phyloP scores from a whole-genome alignment of 1,140 invertebrate genomes.

The Apis laboriosa region DNA sequence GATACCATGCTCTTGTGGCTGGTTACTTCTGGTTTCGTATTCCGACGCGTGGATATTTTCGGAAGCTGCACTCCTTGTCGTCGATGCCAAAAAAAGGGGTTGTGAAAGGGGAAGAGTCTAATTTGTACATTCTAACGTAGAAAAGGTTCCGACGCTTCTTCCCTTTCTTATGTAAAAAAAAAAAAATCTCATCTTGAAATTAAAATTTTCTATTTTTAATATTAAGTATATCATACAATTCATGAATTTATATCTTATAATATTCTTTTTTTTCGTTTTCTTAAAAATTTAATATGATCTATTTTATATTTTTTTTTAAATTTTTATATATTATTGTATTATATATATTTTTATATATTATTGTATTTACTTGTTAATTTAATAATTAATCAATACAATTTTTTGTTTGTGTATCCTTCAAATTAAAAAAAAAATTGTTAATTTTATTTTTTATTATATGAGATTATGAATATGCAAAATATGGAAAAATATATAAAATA shows the following conservation, averaged over 20 bases:
- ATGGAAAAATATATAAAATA: too few species aligned
- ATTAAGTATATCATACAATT: background rate
- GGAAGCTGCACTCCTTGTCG: background rate
- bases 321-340: too few species aligned
- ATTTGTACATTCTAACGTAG: slow-evolving; percentile 27
- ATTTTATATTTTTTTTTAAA: too few species aligned
- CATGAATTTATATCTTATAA: background rate
- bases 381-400: too few species aligned
- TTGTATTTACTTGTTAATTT: too few species aligned
- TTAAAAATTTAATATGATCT: background rate
- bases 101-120: slow-evolving; percentile 35
- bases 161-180: background rate
- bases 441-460: too few species aligned
- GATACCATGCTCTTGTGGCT: slow-evolving; percentile 41
- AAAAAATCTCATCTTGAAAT: background rate
- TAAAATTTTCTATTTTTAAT: background rate
- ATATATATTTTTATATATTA: too few species aligned
- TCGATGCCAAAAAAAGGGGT: slow-evolving; percentile 29
- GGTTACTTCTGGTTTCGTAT: slow-evolving; percentile 49
- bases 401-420: too few species aligned
- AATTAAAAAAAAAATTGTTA: too few species aligned
- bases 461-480: too few species aligned
- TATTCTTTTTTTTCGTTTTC: background rate
- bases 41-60: slow-evolving; percentile 35
- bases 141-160: background rate